Conservation (phyloP, 2,113 vertebrate genomes). For the Puffinus mauretanicus region DNA sequence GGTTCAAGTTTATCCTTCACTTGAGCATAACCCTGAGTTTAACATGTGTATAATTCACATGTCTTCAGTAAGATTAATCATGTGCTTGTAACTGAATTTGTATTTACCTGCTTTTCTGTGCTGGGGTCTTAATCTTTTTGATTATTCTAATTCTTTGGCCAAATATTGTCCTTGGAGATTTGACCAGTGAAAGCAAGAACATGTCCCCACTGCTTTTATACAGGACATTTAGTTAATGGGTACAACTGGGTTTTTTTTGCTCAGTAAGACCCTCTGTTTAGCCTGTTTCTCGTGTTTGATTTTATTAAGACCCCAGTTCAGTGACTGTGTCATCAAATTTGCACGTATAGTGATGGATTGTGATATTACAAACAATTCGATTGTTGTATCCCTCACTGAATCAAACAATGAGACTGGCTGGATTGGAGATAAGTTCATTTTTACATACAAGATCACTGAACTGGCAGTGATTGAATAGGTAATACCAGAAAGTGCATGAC, state of each 20-base stretch:
- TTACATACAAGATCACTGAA: not conserved
- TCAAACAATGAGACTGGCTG: not conserved
- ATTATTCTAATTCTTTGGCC: not conserved
- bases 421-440: not conserved
- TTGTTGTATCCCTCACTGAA: not conserved
- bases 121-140: not conserved
- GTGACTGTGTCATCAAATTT: constrained; percentile 23
- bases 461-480: not conserved
- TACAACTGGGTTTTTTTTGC: not conserved
- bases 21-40: not conserved
- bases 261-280: not conserved
- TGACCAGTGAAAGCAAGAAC: not conserved
- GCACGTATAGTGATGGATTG: not conserved
- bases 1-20: not conserved
- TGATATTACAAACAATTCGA: not conserved
- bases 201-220: not conserved
- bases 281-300: not conserved
- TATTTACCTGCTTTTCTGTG: constrained; percentile 3
- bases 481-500: not conserved
- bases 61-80: not conserved
- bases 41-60: not conserved
- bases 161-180: not conserved
- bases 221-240: not conserved
- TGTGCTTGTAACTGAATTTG: not conserved
- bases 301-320: not conserved